These are phyloP conservation scores for Drosophila hydei DNA, from an alignment of 1,140 invertebrate species.

Conservation along the genomic window DNA sequence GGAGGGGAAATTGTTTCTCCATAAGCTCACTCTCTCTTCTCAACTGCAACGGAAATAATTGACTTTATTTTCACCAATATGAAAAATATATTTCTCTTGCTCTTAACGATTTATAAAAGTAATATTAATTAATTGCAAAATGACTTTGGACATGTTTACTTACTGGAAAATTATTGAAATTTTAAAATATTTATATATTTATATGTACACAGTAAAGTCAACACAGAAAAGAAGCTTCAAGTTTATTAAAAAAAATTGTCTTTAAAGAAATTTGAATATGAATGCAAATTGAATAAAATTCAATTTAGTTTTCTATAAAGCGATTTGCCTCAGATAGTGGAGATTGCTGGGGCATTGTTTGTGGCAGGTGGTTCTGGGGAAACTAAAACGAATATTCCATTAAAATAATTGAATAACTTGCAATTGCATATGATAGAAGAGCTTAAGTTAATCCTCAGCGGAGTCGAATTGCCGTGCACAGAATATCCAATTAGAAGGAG, in stretches of 20 bases:
- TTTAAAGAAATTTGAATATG: not conserved
- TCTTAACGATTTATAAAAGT: not conserved
- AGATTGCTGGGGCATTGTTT: not conserved
- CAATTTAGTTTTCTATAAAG: conserved; percentile 38
- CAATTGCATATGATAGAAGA: conserved; percentile 61
- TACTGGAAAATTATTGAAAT: too few relatives aligned
- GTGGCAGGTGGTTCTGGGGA: conserved; percentile 5
- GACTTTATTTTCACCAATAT: too few relatives aligned
- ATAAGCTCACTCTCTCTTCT: too few relatives aligned
- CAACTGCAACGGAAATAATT: too few relatives aligned
- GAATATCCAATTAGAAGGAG: not conserved
- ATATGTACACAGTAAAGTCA: too few relatives aligned
- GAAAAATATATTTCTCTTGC: not conserved
- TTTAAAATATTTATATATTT: too few relatives aligned
- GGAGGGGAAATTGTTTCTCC: too few relatives aligned
- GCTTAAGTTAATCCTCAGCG: conserved; percentile 69
- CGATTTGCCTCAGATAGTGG: conserved; percentile 17
- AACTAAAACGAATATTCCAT: conserved; percentile 57
- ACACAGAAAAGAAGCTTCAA: not conserved
- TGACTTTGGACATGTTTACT: too few relatives aligned
- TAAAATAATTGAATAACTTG: conserved; percentile 81
- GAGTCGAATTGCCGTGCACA: not conserved
- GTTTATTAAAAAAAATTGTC: not conserved
- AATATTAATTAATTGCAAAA: too few relatives aligned
- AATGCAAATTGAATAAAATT: not conserved